Evolutionary conservation across 1,140 invertebrate genomes (phyloP).

Genomic region (Hirudo medicinalis): DNA sequence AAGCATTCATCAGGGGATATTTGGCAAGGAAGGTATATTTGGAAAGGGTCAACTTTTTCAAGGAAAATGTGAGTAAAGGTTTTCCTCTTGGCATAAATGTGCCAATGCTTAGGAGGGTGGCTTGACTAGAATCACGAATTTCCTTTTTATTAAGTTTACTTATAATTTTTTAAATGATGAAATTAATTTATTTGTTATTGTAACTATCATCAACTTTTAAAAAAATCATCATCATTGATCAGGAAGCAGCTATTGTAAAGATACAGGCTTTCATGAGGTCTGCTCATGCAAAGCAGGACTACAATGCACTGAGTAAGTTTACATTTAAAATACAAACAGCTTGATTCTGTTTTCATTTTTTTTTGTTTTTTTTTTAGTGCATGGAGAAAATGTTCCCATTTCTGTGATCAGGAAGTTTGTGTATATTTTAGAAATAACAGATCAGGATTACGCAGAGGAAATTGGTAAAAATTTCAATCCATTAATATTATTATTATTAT

Average conservation of each 20-base stretch:
- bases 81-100: not conserved
- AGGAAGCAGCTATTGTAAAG: conserved; percentile 36
- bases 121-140: not conserved
- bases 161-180: too few relatives aligned
- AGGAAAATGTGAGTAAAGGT: conserved; percentile 33
- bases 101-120: not conserved
- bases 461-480: conserved; percentile 29
- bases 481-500: too few relatives aligned
- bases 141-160: too few relatives aligned
- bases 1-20: conserved; percentile 35
- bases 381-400: conserved; percentile 54
- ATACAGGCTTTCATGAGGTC: conserved; percentile 41
- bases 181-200: too few relatives aligned
- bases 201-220: too few relatives aligned
- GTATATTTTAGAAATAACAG: conserved; percentile 55
- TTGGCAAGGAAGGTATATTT: conserved; percentile 30
- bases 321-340: not conserved
- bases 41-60: conserved; percentile 34
- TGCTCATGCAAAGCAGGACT: conserved; percentile 38
- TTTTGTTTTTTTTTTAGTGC: conserved; percentile 40
- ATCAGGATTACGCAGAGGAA: conserved; percentile 53
- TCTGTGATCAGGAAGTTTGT: conserved; percentile 60
- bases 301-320: conserved; percentile 37
- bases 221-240: not conserved
- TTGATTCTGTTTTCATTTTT: not conserved